A percentile compares a stretch with the other conserved stretches of the same genome.
These are phyloP conservation scores for Pararge aegeria DNA, from an alignment of 1,140 invertebrate species.

Conservation along the genomic window DNA sequence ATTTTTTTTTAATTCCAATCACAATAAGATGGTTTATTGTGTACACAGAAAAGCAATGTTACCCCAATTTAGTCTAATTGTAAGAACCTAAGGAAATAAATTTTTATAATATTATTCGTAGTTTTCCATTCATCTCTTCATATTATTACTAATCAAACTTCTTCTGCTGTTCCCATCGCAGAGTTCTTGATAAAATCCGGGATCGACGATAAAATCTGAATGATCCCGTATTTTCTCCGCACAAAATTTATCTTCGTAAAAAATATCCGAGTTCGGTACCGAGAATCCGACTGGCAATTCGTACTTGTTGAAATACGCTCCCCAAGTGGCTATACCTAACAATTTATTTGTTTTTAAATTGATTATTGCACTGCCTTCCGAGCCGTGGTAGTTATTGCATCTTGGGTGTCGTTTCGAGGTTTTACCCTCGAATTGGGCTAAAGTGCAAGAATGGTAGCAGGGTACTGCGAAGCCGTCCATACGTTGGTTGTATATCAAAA, in stretches of 20 bases:
- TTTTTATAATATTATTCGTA: not conserved
- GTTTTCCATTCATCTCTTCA: not conserved
- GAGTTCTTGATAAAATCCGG: conserved; percentile 42
- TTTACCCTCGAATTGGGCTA: conserved; percentile 21
- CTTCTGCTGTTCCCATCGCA: conserved; percentile 28
- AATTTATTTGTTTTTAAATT: conserved; percentile 37
- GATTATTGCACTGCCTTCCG: conserved; percentile 44
- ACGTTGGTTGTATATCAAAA: conserved; percentile 31
- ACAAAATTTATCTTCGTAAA: conserved; percentile 42
- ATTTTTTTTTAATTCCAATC: too few species aligned
- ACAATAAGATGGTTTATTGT: not conserved
- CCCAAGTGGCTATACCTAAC: conserved; percentile 55
- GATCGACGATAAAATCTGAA: not conserved
- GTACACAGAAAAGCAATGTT: conserved; percentile 1
- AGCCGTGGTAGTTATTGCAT: conserved; percentile 42
- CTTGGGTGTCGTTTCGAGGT: not conserved
- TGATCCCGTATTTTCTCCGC: conserved; percentile 42
- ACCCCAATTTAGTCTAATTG: not conserved
- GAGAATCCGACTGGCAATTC: conserved; percentile 56
- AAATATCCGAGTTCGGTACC: conserved; percentile 46
- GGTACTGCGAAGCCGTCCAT: conserved; percentile 40
- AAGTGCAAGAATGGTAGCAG: conserved; percentile 52
- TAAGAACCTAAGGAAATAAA: conserved; percentile 24
- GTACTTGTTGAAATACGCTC: conserved; percentile 22
- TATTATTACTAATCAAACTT: not conserved